phyloP scores from a whole-genome alignment of 2,888 invertebrate genomes.

The Macropis europaea region DNA sequence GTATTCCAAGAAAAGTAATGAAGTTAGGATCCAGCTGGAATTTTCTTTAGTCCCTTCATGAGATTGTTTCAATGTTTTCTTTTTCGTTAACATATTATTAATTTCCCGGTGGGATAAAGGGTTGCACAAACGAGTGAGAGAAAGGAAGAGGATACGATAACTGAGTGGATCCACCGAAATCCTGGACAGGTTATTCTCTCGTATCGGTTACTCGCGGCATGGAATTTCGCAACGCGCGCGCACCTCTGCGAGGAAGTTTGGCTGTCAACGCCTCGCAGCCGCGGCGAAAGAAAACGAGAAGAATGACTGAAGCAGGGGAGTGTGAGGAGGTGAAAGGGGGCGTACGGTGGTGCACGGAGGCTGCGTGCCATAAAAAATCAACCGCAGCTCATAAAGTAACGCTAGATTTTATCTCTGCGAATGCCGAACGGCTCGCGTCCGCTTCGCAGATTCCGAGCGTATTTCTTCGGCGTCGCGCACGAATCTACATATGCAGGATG shows the following conservation, averaged over 20 bases:
- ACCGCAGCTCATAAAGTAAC: constrained; percentile 79
- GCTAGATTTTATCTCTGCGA: constrained; percentile 77
- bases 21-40: no score
- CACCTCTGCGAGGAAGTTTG: constrained; percentile 52
- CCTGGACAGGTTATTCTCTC: constrained; percentile 14
- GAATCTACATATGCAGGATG: constrained; percentile 43
- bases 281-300: constrained; percentile 43
- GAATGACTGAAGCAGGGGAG: constrained; percentile 40
- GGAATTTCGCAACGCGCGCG: constrained; percentile 51
- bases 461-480: constrained; percentile 64
- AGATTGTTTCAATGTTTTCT: no score
- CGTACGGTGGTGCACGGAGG: constrained; percentile 52
- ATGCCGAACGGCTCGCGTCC: constrained; percentile 70
- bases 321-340: constrained; percentile 20
- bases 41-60: no score
- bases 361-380: constrained; percentile 76
- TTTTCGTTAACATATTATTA: no score
- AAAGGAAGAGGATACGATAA: constrained; percentile 31
- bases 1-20: no score
- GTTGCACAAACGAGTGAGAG: not conserved
- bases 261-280: constrained; percentile 59
- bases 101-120: no score
- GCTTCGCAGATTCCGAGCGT: constrained; percentile 57
- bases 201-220: constrained; percentile 57
- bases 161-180: constrained; percentile 34